Conservation (phyloP, 2,797 vertebrate species). For the Anas flavirostris region DNA sequence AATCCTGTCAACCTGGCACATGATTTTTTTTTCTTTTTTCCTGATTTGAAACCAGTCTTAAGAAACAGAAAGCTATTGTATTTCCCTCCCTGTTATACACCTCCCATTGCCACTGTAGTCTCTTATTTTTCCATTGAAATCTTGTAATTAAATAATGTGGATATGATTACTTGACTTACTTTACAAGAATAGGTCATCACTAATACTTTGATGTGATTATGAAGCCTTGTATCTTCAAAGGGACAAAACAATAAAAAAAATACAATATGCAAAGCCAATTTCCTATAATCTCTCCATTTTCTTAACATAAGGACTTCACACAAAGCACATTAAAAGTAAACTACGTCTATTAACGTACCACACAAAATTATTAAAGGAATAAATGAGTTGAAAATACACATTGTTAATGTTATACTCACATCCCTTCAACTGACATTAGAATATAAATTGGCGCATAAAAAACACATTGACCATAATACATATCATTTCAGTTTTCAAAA, state of each 20-base stretch:
- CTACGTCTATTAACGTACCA: conserved; percentile 42
- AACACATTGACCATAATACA: conserved; percentile 25
- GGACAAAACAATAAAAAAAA: conserved; percentile 48
- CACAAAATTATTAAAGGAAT: conserved; percentile 58
- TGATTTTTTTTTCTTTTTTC: background rate
- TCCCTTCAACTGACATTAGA: conserved; percentile 42
- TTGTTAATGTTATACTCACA: conserved; percentile 32
- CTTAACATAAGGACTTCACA: conserved; percentile 55
- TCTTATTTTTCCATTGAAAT: conserved; percentile 18
- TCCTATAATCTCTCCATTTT: conserved; percentile 56
- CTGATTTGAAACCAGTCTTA: background rate
- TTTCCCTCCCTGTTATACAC: background rate
- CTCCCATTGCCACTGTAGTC: background rate
- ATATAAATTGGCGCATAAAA: conserved; percentile 44
- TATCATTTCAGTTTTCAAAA: conserved; percentile 50
- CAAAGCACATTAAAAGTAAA: conserved; percentile 65
- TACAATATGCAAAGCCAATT: conserved; percentile 50
- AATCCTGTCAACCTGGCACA: background rate
- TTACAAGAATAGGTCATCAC: conserved; percentile 55
- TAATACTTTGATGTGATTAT: conserved; percentile 68
- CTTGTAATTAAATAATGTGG: conserved; percentile 59
- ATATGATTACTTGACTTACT: conserved; percentile 66
- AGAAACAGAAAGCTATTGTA: background rate
- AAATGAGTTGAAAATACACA: conserved; percentile 37
- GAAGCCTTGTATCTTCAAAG: conserved; percentile 58